Base-by-base conservation (phyloP, 2,113 vertebrate genomes). In the Caranx ignobilis region DNA sequence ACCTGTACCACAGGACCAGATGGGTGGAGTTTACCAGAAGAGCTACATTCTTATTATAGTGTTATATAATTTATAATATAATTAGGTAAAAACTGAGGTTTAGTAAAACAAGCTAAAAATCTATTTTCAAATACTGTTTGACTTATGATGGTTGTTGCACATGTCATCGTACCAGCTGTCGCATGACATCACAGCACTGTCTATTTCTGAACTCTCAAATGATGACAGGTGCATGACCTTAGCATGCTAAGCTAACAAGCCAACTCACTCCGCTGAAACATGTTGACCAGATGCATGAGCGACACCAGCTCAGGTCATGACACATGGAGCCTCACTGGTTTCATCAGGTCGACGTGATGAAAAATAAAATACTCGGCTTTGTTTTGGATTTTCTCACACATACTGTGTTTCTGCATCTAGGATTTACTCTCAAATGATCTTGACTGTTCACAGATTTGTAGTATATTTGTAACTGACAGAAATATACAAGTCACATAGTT, bases 181-280 rank as follows among this genome's bases (percentile, higher is more conserved):
- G 79, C 75, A 62, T 86, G 86, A 83, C 85, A 62, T 57, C 68
- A 37, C 50, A 62, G 74, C 41, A n/a, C 56, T 64, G 50, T 70
- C 65, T 60, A 0, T 48, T 78, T 47, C 35, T 21, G 19, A 39
- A 78, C 59, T 35, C 13, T 7, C n/a, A 47, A 39, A 18, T 5
- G 5, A 74, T 56, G 31, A 39, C 45, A 78, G 39, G 50, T 59
- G 91, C 89, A 88, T 87, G 87, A 80, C 67, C 32, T 67, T 31
- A 87, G 91, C 90, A 92, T 92, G 92, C 79, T 79, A 84, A 74
- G 79, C 81, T 84, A 69, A 74, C 54, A 64, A 31, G 83, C 77
- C 75, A 75, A 79, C 77, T 48, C 64, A 68, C 67, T 47, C n/a
- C 5, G 62, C 83, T 83, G 52, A 73, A 71, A 77, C 55, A 77